These are phyloP conservation scores for Lissonota sp. DNA, from an alignment of 2,888 invertebrate genomes.

Conservation along the genomic window DNA sequence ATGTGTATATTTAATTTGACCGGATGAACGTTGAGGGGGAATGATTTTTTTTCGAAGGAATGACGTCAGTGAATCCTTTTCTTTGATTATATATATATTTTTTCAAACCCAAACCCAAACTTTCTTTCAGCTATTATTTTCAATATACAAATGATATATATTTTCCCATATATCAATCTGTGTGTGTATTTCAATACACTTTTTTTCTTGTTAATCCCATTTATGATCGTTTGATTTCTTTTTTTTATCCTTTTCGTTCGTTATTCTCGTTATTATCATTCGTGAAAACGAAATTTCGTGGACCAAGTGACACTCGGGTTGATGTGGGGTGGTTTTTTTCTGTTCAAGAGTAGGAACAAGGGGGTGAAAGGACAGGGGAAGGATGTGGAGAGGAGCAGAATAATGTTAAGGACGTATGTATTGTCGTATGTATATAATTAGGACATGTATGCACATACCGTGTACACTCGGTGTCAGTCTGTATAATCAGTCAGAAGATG, in stretches of 20 bases:
- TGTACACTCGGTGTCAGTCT: constrained; percentile 71
- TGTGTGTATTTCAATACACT: no score
- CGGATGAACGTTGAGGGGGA: constrained; percentile 51
- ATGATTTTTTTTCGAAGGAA: neutral
- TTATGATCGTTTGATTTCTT: constrained; percentile 33
- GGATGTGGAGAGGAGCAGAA: constrained; percentile 27
- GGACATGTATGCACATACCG: constrained; percentile 70
- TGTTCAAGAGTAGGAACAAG: neutral
- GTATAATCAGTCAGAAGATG: constrained; percentile 72
- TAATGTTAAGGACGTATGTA: constrained; percentile 68
- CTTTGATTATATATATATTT: no score
- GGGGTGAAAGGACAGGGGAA: constrained; percentile 4
- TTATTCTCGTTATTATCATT: neutral
- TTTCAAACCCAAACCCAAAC: constrained; percentile 21
- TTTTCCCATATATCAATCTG: no score
- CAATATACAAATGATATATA: no score
- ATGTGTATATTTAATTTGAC: constrained; percentile 36
- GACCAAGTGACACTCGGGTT: constrained; percentile 22
- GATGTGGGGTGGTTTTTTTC: neutral
- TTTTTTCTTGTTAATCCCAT: no score
- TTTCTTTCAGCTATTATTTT: no score
- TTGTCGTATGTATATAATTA: constrained; percentile 72
- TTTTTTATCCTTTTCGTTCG: neutral
- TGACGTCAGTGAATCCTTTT: neutral
- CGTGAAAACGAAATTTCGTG: constrained; percentile 32